phyloP scores from a whole-genome alignment of 2,888 invertebrate species.

The Cheilosia vernalis region DNA sequence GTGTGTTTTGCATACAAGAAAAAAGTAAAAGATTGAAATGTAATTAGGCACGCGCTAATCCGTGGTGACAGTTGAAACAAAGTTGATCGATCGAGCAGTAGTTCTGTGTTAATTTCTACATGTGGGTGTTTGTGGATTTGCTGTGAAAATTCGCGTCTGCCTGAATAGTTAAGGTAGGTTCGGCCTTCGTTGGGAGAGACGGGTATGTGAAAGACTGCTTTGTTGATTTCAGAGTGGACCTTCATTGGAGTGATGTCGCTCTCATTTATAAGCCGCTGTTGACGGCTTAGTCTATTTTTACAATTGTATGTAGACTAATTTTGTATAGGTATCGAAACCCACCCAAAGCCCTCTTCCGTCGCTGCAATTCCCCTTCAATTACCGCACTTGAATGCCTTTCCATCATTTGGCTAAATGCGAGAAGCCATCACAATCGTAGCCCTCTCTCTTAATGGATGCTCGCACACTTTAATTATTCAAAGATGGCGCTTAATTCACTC shows the following conservation, averaged over 20 bases:
- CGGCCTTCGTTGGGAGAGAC: not conserved
- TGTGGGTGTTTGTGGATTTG: not conserved
- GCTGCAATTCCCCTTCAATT: not conserved
- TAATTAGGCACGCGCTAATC: constrained; percentile 8
- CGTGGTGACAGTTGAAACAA: not conserved
- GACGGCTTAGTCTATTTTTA: not conserved
- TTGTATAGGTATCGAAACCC: no score
- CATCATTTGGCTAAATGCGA: not conserved
- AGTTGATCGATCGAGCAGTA: constrained; percentile 4
- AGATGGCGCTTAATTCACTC: constrained; percentile 73
- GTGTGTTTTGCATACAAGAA: constrained; percentile 29
- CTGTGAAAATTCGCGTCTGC: not conserved
- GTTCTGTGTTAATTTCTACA: not conserved
- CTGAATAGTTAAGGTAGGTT: not conserved
- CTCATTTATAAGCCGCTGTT: no score
- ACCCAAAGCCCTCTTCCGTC: not conserved
- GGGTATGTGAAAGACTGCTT: no score
- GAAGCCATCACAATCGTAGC: not conserved
- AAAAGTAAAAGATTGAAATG: not conserved
- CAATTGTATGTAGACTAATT: not conserved
- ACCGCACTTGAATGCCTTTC: not conserved
- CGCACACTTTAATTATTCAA: constrained; percentile 63
- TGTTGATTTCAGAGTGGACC: not conserved
- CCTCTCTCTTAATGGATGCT: constrained; percentile 46
- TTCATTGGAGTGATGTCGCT: not conserved